These are phyloP conservation scores for Rhingia campestris DNA, from an alignment of 2,888 invertebrate species.

Conservation along the genomic window DNA sequence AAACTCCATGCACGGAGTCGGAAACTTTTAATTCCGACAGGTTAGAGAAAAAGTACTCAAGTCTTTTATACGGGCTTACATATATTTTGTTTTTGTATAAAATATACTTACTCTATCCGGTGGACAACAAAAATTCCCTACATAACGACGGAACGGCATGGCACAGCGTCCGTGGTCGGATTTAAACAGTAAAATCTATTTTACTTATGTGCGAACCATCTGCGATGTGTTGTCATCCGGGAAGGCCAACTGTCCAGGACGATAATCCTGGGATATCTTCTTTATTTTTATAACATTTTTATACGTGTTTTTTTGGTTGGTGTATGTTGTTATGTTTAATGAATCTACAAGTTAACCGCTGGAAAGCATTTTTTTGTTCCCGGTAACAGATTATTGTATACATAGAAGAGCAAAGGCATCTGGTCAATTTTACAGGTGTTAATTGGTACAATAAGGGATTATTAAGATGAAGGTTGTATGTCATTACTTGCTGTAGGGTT, in stretches of 20 bases:
- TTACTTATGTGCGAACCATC: constrained; percentile 60
- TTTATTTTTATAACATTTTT: constrained; percentile 57
- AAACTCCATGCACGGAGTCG: constrained; percentile 7
- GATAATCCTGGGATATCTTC: constrained; percentile 52
- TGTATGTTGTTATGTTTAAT: background rate
- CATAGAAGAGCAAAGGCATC: background rate
- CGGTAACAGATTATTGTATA: constrained; percentile 11
- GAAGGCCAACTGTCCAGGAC: constrained; percentile 15
- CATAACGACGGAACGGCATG: constrained; percentile 5
- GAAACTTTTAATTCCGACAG: constrained; percentile 37
- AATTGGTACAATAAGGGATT: background rate
- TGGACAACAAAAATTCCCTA: constrained; percentile 42
- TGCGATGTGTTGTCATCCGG: constrained; percentile 43
- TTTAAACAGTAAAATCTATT: constrained; percentile 54
- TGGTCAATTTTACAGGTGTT: constrained; percentile 12
- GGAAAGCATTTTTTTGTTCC: background rate
- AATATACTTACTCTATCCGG: constrained; percentile 23
- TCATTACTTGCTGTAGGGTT: no score
- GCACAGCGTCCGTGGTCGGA: constrained; percentile 20
- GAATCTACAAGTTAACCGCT: background rate
- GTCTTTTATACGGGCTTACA: constrained; percentile 10
- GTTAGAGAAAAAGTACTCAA: constrained; percentile 47
- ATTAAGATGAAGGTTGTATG: background rate
- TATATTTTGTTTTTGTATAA: constrained; percentile 16
- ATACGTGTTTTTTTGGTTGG: constrained; percentile 21